Evolutionary conservation across 1,140 invertebrate species (phyloP).

Genomic region (Oscheius sp.): DNA sequence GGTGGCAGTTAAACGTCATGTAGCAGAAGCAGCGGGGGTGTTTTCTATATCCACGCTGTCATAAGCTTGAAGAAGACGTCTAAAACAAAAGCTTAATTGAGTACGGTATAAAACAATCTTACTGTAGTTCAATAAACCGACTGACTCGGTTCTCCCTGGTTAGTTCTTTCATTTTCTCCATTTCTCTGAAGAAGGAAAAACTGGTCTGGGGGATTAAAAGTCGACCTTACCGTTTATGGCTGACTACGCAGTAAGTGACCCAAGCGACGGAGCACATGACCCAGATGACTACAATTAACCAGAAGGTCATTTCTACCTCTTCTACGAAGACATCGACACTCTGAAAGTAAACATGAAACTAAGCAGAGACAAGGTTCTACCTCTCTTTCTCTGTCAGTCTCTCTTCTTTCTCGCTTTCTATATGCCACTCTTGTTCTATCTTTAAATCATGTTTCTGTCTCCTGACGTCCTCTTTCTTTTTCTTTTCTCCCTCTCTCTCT

Average conservation of each 20-base stretch:
- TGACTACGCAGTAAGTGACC: neutral
- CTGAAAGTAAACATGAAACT: neutral
- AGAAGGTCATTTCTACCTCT: neutral
- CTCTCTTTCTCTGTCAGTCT: too few species aligned
- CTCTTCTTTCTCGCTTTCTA: too few species aligned
- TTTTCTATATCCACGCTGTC: neutral
- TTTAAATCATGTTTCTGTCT: too few species aligned
- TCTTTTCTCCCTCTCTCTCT: too few species aligned
- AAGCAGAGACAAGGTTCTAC: too few species aligned
- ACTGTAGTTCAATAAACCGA: neutral
- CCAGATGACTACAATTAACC: neutral
- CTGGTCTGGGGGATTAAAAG: neutral
- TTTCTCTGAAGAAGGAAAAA: neutral
- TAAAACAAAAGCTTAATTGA: neutral
- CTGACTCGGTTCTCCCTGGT: neutral
- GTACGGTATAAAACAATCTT: neutral
- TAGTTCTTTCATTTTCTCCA: neutral
- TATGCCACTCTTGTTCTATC: too few species aligned
- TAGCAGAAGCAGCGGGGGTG: too few species aligned
- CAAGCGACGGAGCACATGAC: neutral
- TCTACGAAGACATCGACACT: neutral
- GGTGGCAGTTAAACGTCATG: too few species aligned
- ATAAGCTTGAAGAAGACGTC: neutral
- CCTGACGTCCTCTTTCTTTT: too few species aligned
- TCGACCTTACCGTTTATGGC: neutral